These are phyloP conservation scores for Egretta garzetta DNA, from an alignment of 2,113 vertebrate species.

Conservation along the genomic window DNA sequence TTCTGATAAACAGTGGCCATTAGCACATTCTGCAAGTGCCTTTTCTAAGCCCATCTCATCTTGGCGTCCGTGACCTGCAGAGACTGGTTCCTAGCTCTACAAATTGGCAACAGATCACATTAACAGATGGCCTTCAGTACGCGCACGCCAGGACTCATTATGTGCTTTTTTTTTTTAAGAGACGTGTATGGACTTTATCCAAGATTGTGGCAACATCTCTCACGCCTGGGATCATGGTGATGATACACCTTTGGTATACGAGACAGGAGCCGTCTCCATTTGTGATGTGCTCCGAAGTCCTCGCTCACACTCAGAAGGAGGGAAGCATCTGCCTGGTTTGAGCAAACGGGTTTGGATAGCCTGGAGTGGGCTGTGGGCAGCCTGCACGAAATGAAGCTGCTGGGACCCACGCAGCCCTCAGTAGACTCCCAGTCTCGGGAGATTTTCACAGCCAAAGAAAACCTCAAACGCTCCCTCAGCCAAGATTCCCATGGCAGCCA, in stretches of 20 bases:
- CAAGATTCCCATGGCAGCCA: background rate
- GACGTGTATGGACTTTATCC: background rate
- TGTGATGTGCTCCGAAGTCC: background rate
- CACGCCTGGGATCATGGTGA: background rate
- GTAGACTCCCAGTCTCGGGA: background rate
- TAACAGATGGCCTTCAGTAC: background rate
- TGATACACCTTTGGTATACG: background rate
- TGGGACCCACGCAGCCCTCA: background rate
- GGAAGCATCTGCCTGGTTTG: background rate
- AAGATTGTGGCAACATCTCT: background rate
- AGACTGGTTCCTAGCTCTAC: background rate
- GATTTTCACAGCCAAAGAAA: background rate
- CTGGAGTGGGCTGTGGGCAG: background rate
- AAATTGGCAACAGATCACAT: background rate
- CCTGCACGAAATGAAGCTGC: background rate
- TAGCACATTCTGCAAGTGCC: slow-evolving; percentile 15
- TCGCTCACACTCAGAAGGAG: background rate
- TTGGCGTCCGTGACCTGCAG: background rate
- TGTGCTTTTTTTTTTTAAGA: background rate
- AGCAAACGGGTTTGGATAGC: background rate
- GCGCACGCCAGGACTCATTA: background rate
- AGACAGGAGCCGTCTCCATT: background rate
- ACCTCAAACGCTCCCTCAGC: background rate
- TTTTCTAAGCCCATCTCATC: background rate
- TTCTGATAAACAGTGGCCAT: background rate